Percentiles rank a stretch among this genome's conserved stretches.
These are phyloP conservation scores for Caretta caretta DNA, from an alignment of 2,113 vertebrate species.

Conservation along the genomic window DNA sequence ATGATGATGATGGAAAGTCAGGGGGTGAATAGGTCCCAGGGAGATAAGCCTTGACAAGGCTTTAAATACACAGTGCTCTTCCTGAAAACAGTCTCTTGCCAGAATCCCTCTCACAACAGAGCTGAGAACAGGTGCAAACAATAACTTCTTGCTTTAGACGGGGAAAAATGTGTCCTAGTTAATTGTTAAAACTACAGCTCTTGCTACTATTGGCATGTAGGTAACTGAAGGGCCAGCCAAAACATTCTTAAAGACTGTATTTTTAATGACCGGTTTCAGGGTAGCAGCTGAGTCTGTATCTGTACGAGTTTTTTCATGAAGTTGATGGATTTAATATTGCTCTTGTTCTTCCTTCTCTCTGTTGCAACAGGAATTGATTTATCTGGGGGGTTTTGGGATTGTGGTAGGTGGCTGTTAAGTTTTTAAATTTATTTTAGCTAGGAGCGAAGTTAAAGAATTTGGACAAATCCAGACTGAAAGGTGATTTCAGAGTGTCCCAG, in stretches of 20 bases:
- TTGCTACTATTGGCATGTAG: no score
- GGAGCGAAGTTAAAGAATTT: rapidly evolving
- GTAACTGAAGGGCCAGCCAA: no score
- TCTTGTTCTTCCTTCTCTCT: background rate
- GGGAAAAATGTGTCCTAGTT: background rate
- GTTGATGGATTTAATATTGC: no score
- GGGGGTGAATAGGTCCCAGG: background rate
- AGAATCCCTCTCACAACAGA: background rate
- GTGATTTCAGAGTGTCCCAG: background rate
- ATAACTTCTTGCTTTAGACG: background rate
- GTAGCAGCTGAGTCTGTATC: no score
- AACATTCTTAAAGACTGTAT: background rate
- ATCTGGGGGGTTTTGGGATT: background rate
- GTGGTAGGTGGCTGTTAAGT: background rate
- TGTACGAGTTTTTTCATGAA: no score
- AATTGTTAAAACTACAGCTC: no score
- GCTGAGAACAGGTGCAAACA: background rate
- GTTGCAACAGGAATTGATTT: background rate
- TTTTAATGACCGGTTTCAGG: background rate
- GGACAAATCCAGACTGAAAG: rapidly evolving
- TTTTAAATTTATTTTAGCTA: rapidly evolving
- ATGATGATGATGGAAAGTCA: rapidly evolving
- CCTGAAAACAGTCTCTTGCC: background rate
- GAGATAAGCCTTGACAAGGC: background rate
- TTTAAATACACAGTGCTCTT: background rate